Evolutionary conservation across 2,113 vertebrate species (phyloP).

Genomic region (Rana temporaria): DNA sequence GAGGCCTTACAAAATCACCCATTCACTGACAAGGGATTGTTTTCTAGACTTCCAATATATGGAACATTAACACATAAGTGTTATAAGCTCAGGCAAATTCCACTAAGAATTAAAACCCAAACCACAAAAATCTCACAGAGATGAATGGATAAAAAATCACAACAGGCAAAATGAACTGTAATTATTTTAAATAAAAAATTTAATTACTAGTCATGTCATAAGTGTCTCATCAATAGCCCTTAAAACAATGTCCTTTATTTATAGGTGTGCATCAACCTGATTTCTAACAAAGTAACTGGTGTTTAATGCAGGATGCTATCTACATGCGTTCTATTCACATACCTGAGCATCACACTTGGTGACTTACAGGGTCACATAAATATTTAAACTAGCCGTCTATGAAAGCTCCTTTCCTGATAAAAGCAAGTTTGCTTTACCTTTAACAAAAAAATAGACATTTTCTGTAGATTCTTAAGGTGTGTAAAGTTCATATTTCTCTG

Average conservation of each 20-base stretch:
- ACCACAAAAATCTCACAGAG: not conserved
- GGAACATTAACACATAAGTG: not conserved
- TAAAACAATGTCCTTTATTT: conserved; percentile 14
- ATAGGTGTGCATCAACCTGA: not conserved
- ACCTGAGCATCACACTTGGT: conserved; percentile 42
- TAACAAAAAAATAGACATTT: conserved; percentile 36
- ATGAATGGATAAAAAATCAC: not conserved
- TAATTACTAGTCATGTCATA: conserved; percentile 4
- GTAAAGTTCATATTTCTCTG: not conserved
- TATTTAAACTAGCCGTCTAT: not conserved
- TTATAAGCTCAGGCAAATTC: not conserved
- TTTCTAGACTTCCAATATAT: not conserved
- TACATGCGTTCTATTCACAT: conserved; percentile 23
- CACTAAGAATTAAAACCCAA: not conserved
- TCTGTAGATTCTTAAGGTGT: not conserved
- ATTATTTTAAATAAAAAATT: conserved; percentile 13
- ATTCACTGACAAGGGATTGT: not conserved
- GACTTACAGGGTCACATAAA: conserved; percentile 12
- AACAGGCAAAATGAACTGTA: not conserved
- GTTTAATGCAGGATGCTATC: not conserved
- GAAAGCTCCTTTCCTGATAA: not conserved
- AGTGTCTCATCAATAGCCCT: conserved; percentile 44
- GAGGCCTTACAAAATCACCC: not conserved
- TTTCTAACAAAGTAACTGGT: not conserved
- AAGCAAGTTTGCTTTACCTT: conserved; percentile 2